Percentiles rank a stretch among this genome's conserved stretches.
Evolutionary conservation across 2,888 invertebrate genomes (phyloP).

Genomic region (Onthophagus sagittarius): DNA sequence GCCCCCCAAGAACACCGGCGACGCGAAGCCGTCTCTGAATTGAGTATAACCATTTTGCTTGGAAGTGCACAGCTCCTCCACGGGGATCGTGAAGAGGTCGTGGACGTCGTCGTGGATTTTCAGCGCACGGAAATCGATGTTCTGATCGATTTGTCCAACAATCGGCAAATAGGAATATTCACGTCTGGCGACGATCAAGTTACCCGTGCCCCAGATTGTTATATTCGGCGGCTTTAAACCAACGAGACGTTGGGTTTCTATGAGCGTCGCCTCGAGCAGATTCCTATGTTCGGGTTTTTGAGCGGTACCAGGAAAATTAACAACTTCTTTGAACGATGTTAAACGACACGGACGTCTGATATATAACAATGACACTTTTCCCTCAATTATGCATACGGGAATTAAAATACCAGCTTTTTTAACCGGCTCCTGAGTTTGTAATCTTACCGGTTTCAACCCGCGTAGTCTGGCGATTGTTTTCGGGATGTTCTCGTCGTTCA

Average conservation of each 20-base stretch:
- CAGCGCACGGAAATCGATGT: constrained; percentile 54
- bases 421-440: constrained; percentile 42
- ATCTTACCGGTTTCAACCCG: constrained; percentile 54
- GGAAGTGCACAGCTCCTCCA: constrained; percentile 62
- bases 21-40: constrained; percentile 58
- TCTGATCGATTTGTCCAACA: constrained; percentile 58
- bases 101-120: constrained; percentile 71
- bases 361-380: constrained; percentile 72
- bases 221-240: constrained; percentile 60
- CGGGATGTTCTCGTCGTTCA: constrained; percentile 55
- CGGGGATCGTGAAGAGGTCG: constrained; percentile 66
- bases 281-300: constrained; percentile 50
- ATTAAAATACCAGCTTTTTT: constrained; percentile 74
- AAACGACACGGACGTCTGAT: constrained; percentile 72
- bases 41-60: constrained; percentile 64
- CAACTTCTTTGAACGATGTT: constrained; percentile 71
- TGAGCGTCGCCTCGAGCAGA: constrained; percentile 52
- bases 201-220: constrained; percentile 61
- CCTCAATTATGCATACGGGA: constrained; percentile 67
- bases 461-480: constrained; percentile 56
- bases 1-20: constrained; percentile 64
- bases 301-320: constrained; percentile 77
- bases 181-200: constrained; percentile 49
- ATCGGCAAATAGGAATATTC: constrained; percentile 68
- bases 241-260: constrained; percentile 76